Evolutionary conservation across 2,888 invertebrate genomes (phyloP).

Genomic region (Epinotia demarniana): DNA sequence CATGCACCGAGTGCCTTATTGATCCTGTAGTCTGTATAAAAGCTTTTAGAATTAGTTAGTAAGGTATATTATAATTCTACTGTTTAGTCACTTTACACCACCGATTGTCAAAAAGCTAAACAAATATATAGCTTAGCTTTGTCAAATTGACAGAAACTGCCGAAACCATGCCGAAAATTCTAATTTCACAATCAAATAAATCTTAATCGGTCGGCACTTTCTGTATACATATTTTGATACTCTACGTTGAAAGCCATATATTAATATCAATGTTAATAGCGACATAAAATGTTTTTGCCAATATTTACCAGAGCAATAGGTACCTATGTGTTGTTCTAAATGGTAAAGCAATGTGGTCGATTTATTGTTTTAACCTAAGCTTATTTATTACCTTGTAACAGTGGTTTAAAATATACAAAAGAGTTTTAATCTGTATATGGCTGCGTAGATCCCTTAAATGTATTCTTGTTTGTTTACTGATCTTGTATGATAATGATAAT

Average conservation of each 20-base stretch:
- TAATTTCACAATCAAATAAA: not conserved
- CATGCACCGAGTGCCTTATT: constrained; percentile 81
- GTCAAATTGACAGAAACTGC: not conserved
- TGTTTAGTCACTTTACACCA: not conserved
- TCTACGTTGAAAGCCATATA: not conserved
- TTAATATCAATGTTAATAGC: not conserved
- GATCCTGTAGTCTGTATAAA: constrained; percentile 73
- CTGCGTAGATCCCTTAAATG: constrained; percentile 1
- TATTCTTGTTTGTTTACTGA: not conserved
- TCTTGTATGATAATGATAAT: constrained; percentile 4
- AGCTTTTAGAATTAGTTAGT: constrained; percentile 46
- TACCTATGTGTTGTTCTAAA: not conserved
- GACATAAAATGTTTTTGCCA: not conserved
- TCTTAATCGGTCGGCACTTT: not conserved
- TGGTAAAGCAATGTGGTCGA: not conserved
- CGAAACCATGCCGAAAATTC: too few relatives aligned
- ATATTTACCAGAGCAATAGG: not conserved
- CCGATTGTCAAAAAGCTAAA: not conserved
- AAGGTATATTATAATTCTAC: not conserved
- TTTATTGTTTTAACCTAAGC: not conserved
- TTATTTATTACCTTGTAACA: not conserved
- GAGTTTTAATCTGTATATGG: not conserved
- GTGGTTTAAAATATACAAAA: not conserved
- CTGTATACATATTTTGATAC: not conserved
- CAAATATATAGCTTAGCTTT: not conserved